Conservation (phyloP, 1,140 invertebrate species). For the Meteorus sp. region DNA sequence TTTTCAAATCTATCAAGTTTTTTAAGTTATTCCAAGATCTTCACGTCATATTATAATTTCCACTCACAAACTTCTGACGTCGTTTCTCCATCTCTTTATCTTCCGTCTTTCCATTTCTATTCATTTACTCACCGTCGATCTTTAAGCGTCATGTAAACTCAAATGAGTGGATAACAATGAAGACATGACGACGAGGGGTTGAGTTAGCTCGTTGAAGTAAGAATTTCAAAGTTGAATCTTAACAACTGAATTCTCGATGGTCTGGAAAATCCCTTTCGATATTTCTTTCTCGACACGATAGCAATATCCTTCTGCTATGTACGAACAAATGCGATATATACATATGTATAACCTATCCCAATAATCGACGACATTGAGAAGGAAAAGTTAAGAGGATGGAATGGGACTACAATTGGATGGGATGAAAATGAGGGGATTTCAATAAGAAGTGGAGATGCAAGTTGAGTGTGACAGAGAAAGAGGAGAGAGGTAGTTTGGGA, state of each 20-base stretch:
- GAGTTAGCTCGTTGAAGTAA: not conserved
- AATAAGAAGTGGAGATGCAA: no score
- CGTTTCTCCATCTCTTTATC: no score
- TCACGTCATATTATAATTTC: no score
- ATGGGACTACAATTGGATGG: not conserved
- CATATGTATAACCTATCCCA: not conserved
- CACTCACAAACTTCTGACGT: no score
- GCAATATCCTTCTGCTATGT: no score
- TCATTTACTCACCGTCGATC: no score
- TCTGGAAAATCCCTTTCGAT: slow-evolving; percentile 1
- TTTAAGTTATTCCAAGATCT: no score
- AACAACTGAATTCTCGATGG: not conserved
- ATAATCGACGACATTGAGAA: not conserved
- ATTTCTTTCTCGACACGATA: no score
- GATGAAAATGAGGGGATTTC: no score
- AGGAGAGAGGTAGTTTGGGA: not conserved
- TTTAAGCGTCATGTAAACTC: not conserved
- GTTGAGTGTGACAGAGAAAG: not conserved
- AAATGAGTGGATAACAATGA: not conserved
- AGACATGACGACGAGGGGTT: not conserved
- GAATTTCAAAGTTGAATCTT: slow-evolving; percentile 1
- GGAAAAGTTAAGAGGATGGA: not conserved
- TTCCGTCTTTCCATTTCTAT: no score
- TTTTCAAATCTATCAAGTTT: no score
- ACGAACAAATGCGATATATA: no score